Conservation (phyloP, 2,888 invertebrate species). For the Peribatodes rhomboidaria region DNA sequence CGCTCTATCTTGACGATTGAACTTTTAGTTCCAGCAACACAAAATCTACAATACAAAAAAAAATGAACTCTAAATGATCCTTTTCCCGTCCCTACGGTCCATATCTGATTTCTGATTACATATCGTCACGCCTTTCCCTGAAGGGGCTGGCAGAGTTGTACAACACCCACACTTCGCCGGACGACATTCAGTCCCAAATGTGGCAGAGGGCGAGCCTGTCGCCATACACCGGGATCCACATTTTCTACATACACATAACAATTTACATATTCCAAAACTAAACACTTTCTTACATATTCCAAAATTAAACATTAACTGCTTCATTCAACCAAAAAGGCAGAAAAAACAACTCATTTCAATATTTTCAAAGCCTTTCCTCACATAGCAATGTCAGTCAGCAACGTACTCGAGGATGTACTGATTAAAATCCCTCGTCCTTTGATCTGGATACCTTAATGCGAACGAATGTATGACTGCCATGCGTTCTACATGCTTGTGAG, state of each 20-base stretch:
- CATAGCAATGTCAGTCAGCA: conserved; percentile 51
- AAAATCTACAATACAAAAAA: neutral
- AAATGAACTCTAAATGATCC: neutral
- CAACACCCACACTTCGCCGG: no score
- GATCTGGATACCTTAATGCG: conserved; percentile 72
- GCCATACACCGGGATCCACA: no score
- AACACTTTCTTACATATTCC: neutral
- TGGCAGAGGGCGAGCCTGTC: no score
- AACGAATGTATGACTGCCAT: conserved; percentile 66
- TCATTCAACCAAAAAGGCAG: neutral
- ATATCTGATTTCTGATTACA: no score
- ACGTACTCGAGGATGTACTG: conserved; percentile 53
- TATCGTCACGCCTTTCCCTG: no score
- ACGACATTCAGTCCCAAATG: no score
- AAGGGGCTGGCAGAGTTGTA: no score
- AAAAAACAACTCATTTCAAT: conserved; percentile 8
- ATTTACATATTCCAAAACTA: no score
- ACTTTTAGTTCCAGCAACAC: neutral
- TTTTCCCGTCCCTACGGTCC: conserved; percentile 53
- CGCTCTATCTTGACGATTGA: no score
- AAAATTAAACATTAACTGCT: neutral
- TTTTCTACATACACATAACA: no score
- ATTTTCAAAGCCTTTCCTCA: conserved; percentile 28
- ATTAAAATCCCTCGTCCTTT: conserved; percentile 71
- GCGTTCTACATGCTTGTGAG: conserved; percentile 57